Base-by-base conservation (phyloP, 1,140 invertebrate genomes). In the Drosophila micromelanica region DNA sequence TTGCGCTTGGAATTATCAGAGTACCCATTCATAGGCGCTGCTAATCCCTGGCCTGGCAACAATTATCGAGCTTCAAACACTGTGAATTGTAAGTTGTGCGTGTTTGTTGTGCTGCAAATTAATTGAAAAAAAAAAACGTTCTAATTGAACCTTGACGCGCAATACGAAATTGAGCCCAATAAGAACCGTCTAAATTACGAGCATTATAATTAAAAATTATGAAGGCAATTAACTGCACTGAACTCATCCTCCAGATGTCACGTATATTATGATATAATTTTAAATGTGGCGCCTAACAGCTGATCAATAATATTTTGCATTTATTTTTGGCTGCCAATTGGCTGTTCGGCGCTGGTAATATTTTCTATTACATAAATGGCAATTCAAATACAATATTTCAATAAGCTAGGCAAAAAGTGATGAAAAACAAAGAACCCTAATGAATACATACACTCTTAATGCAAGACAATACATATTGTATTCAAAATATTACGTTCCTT, bases 301-400 rank as follows among this genome's bases (percentile, higher is more conserved):
- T 65, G 51, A 52, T 38, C 30, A 64, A 63, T 48, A 46, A 40
- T 32, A 51, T 67, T 37, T 32, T 7, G 23, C 6, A n/a, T 17
- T 46, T 52, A 38, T 52, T 38, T 17, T 65, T 13, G 40, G 40
- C 11, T 3, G 43, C 5, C 68, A 71, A 32, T 64, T 55, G 59
- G 30, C 49, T 6, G n/a, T 38, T 55, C 23, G 35, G 35, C n/a
- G 35, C 17, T 35, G 48, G 17, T 52, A 15, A 63, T 48, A 32
- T 23, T 7, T 17, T 54, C 54, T 48, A 59, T 73, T 73, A 67
- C 55, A 73, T 73, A 73, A 73, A 73, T 35, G 62, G 54, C 32
- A 35, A 40, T 72, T 65, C n/a, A 43, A 52, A 43, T 45, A 65
- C 30, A 56, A 17, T 37, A 45, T 64, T 51, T 64, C 27, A n/a